phyloP scores from a whole-genome alignment of 2,888 invertebrate species.

The Flabesymbios commensalis region DNA sequence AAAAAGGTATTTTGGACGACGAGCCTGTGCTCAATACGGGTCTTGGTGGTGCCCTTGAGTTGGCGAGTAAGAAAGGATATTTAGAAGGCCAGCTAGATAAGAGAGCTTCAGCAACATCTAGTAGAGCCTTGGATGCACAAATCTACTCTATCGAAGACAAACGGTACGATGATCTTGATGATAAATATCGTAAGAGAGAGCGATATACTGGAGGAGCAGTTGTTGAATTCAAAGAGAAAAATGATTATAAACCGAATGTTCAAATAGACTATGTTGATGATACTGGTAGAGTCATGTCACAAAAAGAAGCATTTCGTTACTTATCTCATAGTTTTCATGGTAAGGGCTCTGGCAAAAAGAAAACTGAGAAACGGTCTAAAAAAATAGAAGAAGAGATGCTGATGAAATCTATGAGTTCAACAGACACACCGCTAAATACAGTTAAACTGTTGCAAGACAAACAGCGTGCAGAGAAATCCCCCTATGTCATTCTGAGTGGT shows the following conservation, averaged over 20 bases:
- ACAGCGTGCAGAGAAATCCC: constrained; percentile 90
- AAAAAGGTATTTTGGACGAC: constrained; percentile 77
- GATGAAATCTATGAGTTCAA: constrained; percentile 97
- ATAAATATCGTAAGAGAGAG: constrained; percentile 57
- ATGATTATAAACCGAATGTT: constrained; percentile 86
- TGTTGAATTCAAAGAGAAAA: constrained; percentile 89
- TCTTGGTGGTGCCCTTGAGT: constrained; percentile 84
- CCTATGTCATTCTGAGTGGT: constrained; percentile 91
- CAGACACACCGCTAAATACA: constrained; percentile 95
- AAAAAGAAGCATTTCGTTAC: constrained; percentile 94
- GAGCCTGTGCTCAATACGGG: constrained; percentile 87
- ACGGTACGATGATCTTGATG: constrained; percentile 60
- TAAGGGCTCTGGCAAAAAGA: constrained; percentile 98
- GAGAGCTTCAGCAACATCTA: constrained; percentile 67
- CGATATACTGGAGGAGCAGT: constrained; percentile 71
- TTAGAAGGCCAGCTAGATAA: constrained; percentile 28
- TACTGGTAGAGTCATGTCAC: constrained; percentile 85
- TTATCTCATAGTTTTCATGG: constrained; percentile 99
- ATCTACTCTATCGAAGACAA: constrained; percentile 61
- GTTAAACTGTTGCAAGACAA: constrained; percentile 92
- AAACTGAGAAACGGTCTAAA: constrained; percentile 92
- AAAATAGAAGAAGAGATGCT: constrained; percentile 92
- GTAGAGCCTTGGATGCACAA: constrained; percentile 57
- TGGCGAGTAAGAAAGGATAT: constrained; percentile 85
- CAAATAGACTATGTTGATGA: constrained; percentile 98